These are phyloP conservation scores for Chionomys nivalis DNA, from an alignment of 2,113 vertebrate species.

Conservation along the genomic window DNA sequence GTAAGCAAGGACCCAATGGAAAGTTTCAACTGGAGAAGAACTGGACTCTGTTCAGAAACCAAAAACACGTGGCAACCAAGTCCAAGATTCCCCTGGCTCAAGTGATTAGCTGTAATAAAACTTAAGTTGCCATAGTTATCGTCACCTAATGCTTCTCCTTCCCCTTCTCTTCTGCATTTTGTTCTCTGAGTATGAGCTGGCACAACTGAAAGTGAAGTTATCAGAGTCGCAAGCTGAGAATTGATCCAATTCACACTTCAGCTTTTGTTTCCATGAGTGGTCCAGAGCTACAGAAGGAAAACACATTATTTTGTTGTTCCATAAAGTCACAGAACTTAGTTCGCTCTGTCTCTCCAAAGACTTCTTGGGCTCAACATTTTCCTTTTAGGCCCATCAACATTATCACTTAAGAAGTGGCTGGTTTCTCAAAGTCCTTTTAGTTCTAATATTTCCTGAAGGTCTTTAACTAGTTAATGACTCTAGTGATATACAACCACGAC, in stretches of 20 bases:
- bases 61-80: background rate
- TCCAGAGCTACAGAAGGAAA: background rate
- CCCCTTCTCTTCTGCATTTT: background rate
- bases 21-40: background rate
- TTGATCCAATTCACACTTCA: background rate
- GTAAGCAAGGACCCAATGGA: background rate
- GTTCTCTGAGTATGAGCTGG: background rate
- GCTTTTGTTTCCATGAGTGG: constrained; percentile 12
- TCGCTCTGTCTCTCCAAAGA: constrained; percentile 33
- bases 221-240: background rate
- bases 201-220: constrained; percentile 5
- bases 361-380: background rate
- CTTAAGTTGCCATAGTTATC: background rate
- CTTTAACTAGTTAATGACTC: constrained; percentile 23
- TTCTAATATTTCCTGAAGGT: constrained; percentile 39
- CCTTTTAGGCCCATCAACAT: background rate
- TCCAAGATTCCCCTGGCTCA: background rate
- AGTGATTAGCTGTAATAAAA: constrained; percentile 10
- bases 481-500: background rate
- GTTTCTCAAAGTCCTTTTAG: constrained; percentile 48
- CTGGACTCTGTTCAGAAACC: constrained; percentile 28
- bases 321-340: background rate
- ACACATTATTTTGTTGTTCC: background rate
- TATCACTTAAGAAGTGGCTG: background rate
- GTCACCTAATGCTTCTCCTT: constrained; percentile 12